These are phyloP conservation scores for Akabosia matsudoensis DNA, from an alignment of 1,140 invertebrate genomes.

Conservation along the genomic window DNA sequence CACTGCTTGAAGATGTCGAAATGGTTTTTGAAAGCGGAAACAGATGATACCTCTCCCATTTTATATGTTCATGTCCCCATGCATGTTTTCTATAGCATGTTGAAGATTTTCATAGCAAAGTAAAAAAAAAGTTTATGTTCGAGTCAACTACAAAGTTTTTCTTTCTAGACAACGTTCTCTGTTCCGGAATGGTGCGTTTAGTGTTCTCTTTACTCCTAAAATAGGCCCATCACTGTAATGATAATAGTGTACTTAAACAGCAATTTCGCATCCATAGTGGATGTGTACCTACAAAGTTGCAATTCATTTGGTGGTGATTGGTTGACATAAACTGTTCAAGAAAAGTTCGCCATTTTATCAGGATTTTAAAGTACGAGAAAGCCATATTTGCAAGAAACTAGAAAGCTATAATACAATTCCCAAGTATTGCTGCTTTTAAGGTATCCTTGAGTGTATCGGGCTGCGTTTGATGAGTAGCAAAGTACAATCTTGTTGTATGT, in stretches of 20 bases:
- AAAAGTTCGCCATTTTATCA: no score
- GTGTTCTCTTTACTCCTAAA: not conserved
- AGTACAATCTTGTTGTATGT: no score
- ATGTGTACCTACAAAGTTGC: not conserved
- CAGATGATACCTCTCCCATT: conserved; percentile 35
- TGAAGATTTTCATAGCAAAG: not conserved
- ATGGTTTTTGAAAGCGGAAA: conserved; percentile 41
- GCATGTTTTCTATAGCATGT: not conserved
- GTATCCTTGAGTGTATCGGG: no score
- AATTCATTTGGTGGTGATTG: not conserved
- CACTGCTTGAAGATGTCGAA: conserved; percentile 5
- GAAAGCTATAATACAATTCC: no score
- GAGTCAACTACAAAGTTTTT: not conserved
- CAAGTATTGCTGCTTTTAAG: no score
- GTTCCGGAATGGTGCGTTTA: not conserved
- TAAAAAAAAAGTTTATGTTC: not conserved
- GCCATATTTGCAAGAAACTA: no score
- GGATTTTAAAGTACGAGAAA: no score
- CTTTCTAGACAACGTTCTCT: not conserved
- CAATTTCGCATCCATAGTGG: not conserved
- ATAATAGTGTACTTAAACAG: not conserved
- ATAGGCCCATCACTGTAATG: not conserved
- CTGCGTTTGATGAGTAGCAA: no score
- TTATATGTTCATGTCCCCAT: not conserved
- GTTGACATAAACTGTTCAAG: not conserved